phyloP scores from a whole-genome alignment of 2,888 invertebrate genomes.

The Phengaris alcon region DNA sequence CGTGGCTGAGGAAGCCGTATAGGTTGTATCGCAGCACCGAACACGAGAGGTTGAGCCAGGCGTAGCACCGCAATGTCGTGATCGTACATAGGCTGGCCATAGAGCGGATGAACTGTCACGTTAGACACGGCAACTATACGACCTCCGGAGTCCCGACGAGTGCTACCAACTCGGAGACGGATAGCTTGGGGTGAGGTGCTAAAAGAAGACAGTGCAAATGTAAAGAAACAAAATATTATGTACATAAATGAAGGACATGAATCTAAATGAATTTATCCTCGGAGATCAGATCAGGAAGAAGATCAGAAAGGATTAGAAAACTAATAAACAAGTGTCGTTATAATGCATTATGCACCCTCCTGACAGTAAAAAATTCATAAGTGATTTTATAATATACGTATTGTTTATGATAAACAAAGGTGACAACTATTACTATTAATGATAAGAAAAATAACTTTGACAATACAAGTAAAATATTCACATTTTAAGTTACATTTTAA shows the following conservation, averaged over 20 bases:
- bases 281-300: too few relatives aligned
- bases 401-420: too few relatives aligned
- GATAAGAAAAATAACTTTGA: too few relatives aligned
- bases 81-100: slow-evolving; percentile 66
- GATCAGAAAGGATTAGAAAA: too few relatives aligned
- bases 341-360: too few relatives aligned
- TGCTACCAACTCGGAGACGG: slow-evolving; percentile 68
- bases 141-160: slow-evolving; percentile 69
- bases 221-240: background rate
- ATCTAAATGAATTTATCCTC: too few relatives aligned
- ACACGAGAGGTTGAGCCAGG: slow-evolving; percentile 57
- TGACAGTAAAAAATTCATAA: too few relatives aligned
- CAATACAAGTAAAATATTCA: too few relatives aligned
- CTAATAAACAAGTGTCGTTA: too few relatives aligned
- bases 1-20: slow-evolving; percentile 58
- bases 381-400: too few relatives aligned
- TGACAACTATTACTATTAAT: too few relatives aligned
- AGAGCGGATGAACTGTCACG: slow-evolving; percentile 62
- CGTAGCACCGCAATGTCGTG: slow-evolving; percentile 68
- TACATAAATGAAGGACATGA: too few relatives aligned
- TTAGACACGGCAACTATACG: slow-evolving; percentile 61
- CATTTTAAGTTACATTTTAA: background rate
- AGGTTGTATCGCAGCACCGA: slow-evolving; percentile 53
- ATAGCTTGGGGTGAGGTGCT: slow-evolving; percentile 43
- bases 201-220: background rate